A percentile compares a stretch with the other conserved stretches of the same genome.
These are phyloP conservation scores for Solenodon paradoxus DNA, from an alignment of 2,113 vertebrate species.

Conservation along the genomic window DNA sequence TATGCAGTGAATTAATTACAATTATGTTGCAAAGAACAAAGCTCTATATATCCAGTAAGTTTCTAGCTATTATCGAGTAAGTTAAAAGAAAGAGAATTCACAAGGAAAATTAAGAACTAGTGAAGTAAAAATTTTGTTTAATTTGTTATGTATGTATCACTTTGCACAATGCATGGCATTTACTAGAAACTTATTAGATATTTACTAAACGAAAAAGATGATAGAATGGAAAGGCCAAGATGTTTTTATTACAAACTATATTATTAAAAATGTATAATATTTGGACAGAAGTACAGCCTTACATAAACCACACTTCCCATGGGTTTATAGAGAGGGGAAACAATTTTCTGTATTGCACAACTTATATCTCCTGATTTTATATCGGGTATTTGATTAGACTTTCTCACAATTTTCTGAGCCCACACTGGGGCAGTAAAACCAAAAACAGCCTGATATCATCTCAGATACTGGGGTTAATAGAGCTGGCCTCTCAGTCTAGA, in stretches of 20 bases:
- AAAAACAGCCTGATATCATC: not conserved
- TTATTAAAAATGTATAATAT: slow-evolving; percentile 58
- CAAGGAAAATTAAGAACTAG: not conserved
- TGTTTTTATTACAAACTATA: slow-evolving; percentile 43
- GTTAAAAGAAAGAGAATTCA: not conserved
- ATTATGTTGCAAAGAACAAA: not conserved
- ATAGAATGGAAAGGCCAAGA: slow-evolving; percentile 7
- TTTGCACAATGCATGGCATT: not conserved
- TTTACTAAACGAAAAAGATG: slow-evolving; percentile 49
- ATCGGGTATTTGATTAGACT: not conserved
- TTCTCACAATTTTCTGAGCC: not conserved
- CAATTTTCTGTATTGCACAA: not conserved
- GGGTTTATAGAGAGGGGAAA: not conserved
- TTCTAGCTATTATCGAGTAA: not conserved
- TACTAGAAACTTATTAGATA: slow-evolving; percentile 60
- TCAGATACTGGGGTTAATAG: not conserved
- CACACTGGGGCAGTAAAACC: not conserved
- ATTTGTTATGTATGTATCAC: not conserved
- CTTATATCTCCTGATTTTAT: not conserved
- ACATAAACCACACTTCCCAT: not conserved
- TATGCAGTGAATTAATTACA: not conserved
- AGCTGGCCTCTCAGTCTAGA: not conserved
- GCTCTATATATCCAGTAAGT: not conserved
- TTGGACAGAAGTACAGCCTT: slow-evolving; percentile 5
- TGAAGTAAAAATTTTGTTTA: not conserved